Percentiles rank a stretch among this genome's conserved stretches.
phyloP scores from a whole-genome alignment of 1,140 invertebrate genomes.

The Cydia splendana region DNA sequence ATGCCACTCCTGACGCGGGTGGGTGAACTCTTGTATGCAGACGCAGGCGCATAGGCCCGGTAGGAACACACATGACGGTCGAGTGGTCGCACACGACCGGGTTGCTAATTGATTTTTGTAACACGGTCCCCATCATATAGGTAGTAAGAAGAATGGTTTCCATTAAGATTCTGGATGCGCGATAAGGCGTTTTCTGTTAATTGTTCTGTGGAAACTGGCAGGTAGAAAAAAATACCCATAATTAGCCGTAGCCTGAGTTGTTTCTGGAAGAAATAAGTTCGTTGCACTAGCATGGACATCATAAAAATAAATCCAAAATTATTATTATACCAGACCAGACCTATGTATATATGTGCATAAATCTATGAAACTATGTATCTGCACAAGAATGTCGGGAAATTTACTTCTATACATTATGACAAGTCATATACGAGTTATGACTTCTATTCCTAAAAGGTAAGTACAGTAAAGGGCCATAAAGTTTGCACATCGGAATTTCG shows the following conservation, averaged over 20 bases:
- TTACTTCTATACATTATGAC: too few relatives aligned
- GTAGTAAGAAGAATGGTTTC: slow-evolving; percentile 30
- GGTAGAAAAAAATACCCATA: not conserved
- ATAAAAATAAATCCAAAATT: too few relatives aligned
- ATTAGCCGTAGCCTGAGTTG: not conserved
- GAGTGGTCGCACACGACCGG: slow-evolving; percentile 53
- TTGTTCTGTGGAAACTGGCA: not conserved
- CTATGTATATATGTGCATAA: too few relatives aligned
- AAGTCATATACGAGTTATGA: too few relatives aligned
- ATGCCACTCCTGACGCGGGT: slow-evolving; percentile 33
- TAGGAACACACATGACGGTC: slow-evolving; percentile 43
- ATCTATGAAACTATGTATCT: too few relatives aligned
- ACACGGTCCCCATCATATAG: slow-evolving; percentile 40
- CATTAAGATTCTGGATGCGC: not conserved
- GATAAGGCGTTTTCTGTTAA: not conserved
- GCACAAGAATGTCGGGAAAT: too few relatives aligned
- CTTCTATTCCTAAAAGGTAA: too few relatives aligned
- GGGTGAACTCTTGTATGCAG: slow-evolving; percentile 41
- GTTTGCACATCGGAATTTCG: too few relatives aligned
- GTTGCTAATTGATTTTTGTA: slow-evolving; percentile 53
- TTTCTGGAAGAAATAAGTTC: not conserved
- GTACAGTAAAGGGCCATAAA: too few relatives aligned
- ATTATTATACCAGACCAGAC: too few relatives aligned
- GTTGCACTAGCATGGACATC: not conserved
- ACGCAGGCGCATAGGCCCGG: slow-evolving; percentile 42